Evolutionary conservation across 2,888 invertebrate species (phyloP), one percentile per base, ranked within the genome.

Genomic region (Serrognathus titanus): DNA sequence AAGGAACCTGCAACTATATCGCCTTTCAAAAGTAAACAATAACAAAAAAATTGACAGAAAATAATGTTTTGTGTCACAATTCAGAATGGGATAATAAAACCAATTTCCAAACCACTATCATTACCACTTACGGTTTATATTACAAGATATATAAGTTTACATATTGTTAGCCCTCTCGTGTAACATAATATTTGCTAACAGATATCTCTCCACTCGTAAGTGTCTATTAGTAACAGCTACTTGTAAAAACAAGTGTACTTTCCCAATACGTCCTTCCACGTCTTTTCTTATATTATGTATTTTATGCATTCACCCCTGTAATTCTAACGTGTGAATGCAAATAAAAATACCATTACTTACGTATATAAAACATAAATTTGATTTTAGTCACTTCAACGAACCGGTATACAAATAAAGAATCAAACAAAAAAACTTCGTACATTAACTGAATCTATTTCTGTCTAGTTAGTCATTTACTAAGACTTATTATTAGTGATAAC

Each of bases 141-240:
- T 43, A 43, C 43, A 43, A 10, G 43, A 43, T 11, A 43, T 66
- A 67, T 71, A 63, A 62, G 72, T 73, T 75, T 75, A 73, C 74
- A 71, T 71, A 72, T 74, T 73, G 74, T 74, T 75, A 75, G 69
- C 65, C 67, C 69, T 68, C 66, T 67, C 61, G 66, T 69, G 75
- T 68, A 75, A 75, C 68, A 65, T 65, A 73, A 75, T 75, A 74
- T 74, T 74, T 74, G 68, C 71, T 64, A 70, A 69, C 67, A 69
- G 69, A 57, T 57, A 49, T 56, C 51, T 63, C 69, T 70, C 65
- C 66, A 70, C 66, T 66, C 67, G 70, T 73, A 74, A 74, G 74
- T 75, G 73, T 74, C 74, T 74, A 73, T 74, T 73, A 72, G 72
- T 70, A 73, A 74, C 70, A 71, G 73, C 72, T 71, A 74, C 75